Evolutionary conservation across 2,888 invertebrate genomes (phyloP), one percentile per base, ranked within the genome.

Genomic region (Apotomis capreana): DNA sequence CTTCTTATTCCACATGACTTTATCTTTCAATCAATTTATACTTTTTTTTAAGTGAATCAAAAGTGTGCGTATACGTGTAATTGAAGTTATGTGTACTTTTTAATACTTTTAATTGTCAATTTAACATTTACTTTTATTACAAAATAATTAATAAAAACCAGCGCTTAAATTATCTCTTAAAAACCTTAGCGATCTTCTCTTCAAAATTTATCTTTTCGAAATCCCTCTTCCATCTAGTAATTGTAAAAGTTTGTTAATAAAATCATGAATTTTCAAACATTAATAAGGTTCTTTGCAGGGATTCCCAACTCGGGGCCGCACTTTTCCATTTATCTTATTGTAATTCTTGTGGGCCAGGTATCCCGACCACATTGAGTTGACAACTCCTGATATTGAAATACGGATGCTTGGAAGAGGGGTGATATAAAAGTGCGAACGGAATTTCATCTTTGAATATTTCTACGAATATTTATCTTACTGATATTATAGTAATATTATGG

Each of bases 211-310:
- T 69, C 49, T 64, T 70, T 44, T 15, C 55, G 15, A 61, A 67
- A 70, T 63, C 8, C 40, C 63, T 15, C 58, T 52, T 61, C 5
- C 63, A 52, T 58, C 37, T 36, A 70, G 46, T 67, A 61, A 67
- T 65, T 57, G 54, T 65, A 70, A 70, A 67, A 70, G 54, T 70
- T 70, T 61, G 51, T 55, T 51, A 70, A 58, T 64, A 64, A 59
- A 64, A 70, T 70, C 52, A 70, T 67, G 55, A 70, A 67, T 67
- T 70, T 51, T 67, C 60, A 40, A 70, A 67, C 70, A 67, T 70
- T 70, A 61, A 55, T 40, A 70, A 70, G 60, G 37, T 44, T 59
- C 69, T 70, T 59, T 70, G 60, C 60, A 46, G 60, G 26, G 51
- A 61, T 59, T 67, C 15, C 40, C 60, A 55, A 61, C 36, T 61